Conservation (phyloP, 2,113 vertebrate genomes). For the Grammomys surdaster region DNA sequence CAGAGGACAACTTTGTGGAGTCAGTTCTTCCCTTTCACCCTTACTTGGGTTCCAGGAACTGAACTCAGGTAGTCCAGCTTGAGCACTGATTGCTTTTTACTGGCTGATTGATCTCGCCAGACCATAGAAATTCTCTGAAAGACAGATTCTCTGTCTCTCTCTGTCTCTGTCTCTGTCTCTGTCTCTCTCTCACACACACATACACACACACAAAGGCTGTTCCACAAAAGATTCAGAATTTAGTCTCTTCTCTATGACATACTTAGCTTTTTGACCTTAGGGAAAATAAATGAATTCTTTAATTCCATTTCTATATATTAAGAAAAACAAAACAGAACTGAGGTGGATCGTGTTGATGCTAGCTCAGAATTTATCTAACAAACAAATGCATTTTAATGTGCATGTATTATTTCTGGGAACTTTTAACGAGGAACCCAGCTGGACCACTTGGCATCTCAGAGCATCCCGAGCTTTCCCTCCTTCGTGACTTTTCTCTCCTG, state of each 20-base stretch:
- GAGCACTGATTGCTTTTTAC: neutral
- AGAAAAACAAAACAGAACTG: neutral
- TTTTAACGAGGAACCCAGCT: neutral
- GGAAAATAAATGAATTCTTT: neutral
- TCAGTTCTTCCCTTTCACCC: neutral
- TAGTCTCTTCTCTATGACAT: neutral
- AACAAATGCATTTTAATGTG: slow-evolving; percentile 10
- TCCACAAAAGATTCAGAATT: neutral
- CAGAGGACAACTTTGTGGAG: neutral
- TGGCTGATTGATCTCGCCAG: neutral
- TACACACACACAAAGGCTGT: neutral
- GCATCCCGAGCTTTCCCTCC: neutral
- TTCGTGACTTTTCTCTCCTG: neutral
- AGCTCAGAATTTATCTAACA: slow-evolving; percentile 10
- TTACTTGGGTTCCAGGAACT: neutral
- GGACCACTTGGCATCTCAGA: neutral
- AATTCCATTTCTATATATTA: slow-evolving; percentile 3
- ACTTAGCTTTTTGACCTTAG: neutral
- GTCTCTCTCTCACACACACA: neutral
- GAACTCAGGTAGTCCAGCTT: neutral
- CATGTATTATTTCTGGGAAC: neutral
- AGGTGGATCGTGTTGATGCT: neutral
- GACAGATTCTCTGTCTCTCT: neutral
- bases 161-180: too few relatives aligned
- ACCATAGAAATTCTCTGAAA: neutral